Percentiles rank a stretch among this genome's conserved stretches.
These are phyloP conservation scores for Eolophus roseicapilla DNA, from an alignment of 2,113 vertebrate species.

Conservation along the genomic window DNA sequence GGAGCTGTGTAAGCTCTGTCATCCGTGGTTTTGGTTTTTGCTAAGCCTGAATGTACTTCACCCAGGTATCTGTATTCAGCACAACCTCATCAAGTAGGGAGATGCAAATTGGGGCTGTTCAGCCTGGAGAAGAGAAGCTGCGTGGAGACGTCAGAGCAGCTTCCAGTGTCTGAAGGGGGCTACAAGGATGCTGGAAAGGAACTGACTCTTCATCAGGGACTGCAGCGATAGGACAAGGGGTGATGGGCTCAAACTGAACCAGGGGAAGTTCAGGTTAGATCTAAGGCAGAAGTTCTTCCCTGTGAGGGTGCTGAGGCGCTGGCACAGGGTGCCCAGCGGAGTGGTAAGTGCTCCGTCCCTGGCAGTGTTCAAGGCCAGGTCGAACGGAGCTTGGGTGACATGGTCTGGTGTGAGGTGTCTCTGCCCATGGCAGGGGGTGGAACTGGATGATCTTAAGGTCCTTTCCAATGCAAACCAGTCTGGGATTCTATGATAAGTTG, in stretches of 20 bases:
- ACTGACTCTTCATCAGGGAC: no score
- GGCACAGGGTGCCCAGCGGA: neutral
- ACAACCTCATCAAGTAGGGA: neutral
- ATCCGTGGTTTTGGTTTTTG: neutral
- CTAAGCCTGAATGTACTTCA: neutral
- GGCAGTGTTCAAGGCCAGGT: neutral
- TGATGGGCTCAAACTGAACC: no score
- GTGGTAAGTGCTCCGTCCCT: neutral
- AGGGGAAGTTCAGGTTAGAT: no score
- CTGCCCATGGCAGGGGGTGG: neutral
- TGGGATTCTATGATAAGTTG: neutral
- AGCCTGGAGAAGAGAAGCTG: neutral
- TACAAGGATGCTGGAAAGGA: no score
- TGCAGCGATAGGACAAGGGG: no score
- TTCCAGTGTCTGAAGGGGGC: neutral
- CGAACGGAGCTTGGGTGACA: neutral
- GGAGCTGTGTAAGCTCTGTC: neutral
- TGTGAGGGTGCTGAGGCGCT: no score
- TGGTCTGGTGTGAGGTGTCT: neutral
- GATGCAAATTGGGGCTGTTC: neutral
- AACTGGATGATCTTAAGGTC: neutral
- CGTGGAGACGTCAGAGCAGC: neutral
- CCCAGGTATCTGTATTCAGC: neutral
- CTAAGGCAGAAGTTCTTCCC: no score
- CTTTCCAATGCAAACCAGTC: neutral